These are phyloP conservation scores for Dolomedes plantarius DNA, from an alignment of 2,888 invertebrate genomes.

Conservation along the genomic window DNA sequence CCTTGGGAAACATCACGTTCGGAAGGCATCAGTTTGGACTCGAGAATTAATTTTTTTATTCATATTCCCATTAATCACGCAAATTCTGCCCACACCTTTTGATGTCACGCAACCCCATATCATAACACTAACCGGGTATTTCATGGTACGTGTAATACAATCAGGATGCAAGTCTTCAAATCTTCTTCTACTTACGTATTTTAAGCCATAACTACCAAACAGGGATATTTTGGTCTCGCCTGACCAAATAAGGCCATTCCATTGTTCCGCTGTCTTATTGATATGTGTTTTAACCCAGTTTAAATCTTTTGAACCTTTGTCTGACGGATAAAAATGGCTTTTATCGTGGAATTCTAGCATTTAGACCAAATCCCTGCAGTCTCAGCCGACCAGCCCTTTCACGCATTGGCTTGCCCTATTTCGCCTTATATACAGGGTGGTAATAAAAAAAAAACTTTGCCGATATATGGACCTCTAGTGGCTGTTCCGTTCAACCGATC, in stretches of 20 bases:
- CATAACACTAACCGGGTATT: neutral
- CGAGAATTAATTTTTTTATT: slow-evolving; percentile 29
- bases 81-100: slow-evolving; percentile 21
- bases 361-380: slow-evolving; percentile 11
- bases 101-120: neutral
- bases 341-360: slow-evolving; percentile 18
- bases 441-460: too few species aligned
- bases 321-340: slow-evolving; percentile 9
- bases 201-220: neutral
- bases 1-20: neutral
- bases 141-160: slow-evolving; percentile 29
- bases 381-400: slow-evolving; percentile 20
- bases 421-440: slow-evolving; percentile 25
- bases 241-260: slow-evolving; percentile 15
- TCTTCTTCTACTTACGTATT: slow-evolving; percentile 15
- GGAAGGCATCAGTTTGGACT: neutral
- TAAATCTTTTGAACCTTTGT: slow-evolving; percentile 32
- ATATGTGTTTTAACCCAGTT: slow-evolving; percentile 23
- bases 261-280: slow-evolving; percentile 17
- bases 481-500: too few species aligned
- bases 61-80: slow-evolving; percentile 5
- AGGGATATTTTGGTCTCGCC: slow-evolving; percentile 22
- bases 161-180: slow-evolving; percentile 10
- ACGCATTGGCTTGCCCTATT: neutral
- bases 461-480: too few species aligned